phyloP scores from a whole-genome alignment of 2,113 vertebrate species.

The Neolamprologus modestus region DNA sequence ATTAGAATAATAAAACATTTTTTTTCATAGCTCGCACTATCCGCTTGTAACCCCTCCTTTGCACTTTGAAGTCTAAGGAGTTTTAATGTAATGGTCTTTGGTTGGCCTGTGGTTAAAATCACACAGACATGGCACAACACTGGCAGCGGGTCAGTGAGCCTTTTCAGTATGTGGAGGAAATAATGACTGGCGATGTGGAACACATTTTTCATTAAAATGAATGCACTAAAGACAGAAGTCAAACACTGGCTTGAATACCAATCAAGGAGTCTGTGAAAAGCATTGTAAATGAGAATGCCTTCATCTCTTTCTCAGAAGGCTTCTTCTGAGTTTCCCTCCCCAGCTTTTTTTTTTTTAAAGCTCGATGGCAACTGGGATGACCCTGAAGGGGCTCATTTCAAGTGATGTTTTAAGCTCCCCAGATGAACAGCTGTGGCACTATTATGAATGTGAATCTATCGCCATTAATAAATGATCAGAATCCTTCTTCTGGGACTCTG shows the following conservation, averaged over 20 bases:
- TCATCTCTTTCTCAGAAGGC: neutral
- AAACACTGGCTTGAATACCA: constrained; percentile 28
- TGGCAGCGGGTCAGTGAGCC: neutral
- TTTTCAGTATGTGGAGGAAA: neutral
- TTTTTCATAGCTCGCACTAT: neutral
- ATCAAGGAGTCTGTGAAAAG: constrained; percentile 4
- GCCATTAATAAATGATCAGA: constrained; percentile 41
- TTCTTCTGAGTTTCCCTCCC: neutral
- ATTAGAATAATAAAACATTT: constrained; percentile 3
- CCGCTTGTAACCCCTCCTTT: neutral
- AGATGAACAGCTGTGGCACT: neutral
- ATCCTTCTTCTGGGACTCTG: neutral
- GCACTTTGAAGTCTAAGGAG: neutral
- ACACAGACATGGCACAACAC: neutral
- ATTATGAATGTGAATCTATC: neutral
- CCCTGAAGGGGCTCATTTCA: neutral
- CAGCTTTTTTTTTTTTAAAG: constrained; percentile 1
- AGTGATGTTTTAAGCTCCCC: neutral
- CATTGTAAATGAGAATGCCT: neutral
- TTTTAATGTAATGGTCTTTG: neutral
- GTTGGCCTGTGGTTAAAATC: neutral
- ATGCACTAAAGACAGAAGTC: constrained; percentile 45
- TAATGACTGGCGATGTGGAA: constrained; percentile 9
- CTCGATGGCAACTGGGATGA: neutral
- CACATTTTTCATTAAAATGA: constrained; percentile 49